Percentiles rank a stretch among this genome's conserved stretches.
These are phyloP conservation scores for Centropus unirufus DNA, from an alignment of 2,113 vertebrate genomes.

Conservation along the genomic window DNA sequence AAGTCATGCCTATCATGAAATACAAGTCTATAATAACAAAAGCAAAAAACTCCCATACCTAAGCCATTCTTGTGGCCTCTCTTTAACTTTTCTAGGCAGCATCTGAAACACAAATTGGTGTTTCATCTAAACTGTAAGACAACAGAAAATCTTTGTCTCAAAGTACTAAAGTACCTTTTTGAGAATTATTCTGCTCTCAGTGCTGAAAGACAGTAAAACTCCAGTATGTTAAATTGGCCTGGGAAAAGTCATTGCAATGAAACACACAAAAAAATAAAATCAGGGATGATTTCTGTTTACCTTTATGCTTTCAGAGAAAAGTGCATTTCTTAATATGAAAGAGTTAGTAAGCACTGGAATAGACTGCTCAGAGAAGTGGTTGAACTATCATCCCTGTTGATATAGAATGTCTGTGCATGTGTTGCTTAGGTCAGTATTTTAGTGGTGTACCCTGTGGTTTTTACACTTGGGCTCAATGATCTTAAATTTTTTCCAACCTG, in stretches of 20 bases:
- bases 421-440: too few relatives aligned
- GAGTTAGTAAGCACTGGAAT: not conserved
- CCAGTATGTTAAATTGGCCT: not conserved
- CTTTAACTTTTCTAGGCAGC: not conserved
- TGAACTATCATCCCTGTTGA: too few relatives aligned
- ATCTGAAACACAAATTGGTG: not conserved
- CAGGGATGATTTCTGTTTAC: not conserved
- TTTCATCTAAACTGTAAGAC: not conserved
- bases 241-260: not conserved
- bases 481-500: not conserved
- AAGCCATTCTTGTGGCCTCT: not conserved
- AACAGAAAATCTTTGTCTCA: not conserved
- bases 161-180: not conserved
- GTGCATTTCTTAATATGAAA: not conserved
- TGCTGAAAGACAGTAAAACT: not conserved
- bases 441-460: not conserved
- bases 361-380: not conserved
- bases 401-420: too few relatives aligned
- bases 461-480: not conserved
- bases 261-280: not conserved
- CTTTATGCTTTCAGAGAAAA: not conserved
- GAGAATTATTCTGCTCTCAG: not conserved
- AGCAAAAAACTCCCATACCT: not conserved
- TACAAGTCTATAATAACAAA: not conserved
- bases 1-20: not conserved